A percentile compares a stretch with the other conserved stretches of the same genome.
Evolutionary conservation across 2,113 vertebrate species (phyloP).

Genomic region (Ibidorhyncha struthersii): DNA sequence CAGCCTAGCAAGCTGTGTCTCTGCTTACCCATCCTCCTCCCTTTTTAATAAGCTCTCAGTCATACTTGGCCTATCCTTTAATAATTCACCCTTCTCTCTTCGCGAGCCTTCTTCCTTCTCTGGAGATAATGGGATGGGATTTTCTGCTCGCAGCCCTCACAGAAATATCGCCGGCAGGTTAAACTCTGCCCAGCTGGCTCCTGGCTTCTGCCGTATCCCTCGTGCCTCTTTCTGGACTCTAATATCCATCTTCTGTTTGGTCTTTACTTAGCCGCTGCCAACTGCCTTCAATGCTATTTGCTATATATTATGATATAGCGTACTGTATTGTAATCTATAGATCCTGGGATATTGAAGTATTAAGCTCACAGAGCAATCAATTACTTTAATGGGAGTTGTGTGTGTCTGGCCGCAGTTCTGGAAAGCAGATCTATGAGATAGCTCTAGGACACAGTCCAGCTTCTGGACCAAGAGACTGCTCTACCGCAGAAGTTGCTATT

Average conservation of each 20-base stretch:
- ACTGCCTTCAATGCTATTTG: neutral
- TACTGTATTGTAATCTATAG: neutral
- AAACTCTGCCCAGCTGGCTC: constrained; percentile 21
- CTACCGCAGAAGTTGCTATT: neutral
- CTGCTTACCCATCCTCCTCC: constrained; percentile 32
- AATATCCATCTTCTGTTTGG: neutral
- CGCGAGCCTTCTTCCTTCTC: neutral
- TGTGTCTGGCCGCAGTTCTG: neutral
- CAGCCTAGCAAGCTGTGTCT: constrained; percentile 58
- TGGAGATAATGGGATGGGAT: constrained; percentile 52
- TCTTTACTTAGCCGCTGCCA: neutral
- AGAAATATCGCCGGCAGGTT: constrained; percentile 7
- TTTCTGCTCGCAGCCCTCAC: constrained; percentile 35
- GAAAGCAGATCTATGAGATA: constrained; percentile 30
- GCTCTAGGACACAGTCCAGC: constrained; percentile 25
- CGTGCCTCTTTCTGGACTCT: constrained; percentile 7
- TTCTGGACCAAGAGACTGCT: neutral
- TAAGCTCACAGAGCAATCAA: constrained; percentile 5
- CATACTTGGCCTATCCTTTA: constrained; percentile 55
- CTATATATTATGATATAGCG: neutral
- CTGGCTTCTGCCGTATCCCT: constrained; percentile 10
- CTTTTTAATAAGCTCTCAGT: constrained; percentile 63
- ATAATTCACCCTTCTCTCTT: constrained; percentile 45
- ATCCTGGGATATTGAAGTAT: neutral
- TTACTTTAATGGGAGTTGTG: constrained; percentile 40